A percentile compares a stretch with the other conserved stretches of the same genome.
These are phyloP conservation scores for Mya arenaria DNA, from an alignment of 1,140 invertebrate species.

Conservation along the genomic window DNA sequence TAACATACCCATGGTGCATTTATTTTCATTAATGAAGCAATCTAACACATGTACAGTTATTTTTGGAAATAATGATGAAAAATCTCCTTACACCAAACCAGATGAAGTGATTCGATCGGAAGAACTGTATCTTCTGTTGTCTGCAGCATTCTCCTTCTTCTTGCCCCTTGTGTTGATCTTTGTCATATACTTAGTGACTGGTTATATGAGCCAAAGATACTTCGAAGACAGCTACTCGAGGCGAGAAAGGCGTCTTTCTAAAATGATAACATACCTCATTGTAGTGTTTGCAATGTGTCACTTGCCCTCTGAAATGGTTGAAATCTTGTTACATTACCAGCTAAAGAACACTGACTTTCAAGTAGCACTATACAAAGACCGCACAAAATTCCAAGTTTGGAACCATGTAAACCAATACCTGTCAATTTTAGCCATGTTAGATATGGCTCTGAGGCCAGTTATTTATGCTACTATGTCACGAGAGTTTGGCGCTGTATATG, in stretches of 20 bases:
- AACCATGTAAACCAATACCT: constrained; percentile 44
- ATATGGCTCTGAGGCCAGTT: constrained; percentile 49
- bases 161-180: constrained; percentile 69
- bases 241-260: constrained; percentile 68
- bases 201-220: constrained; percentile 70
- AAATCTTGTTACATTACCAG: constrained; percentile 64
- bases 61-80: constrained; percentile 35
- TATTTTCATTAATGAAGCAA: constrained; percentile 15
- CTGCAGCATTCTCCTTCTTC: constrained; percentile 68
- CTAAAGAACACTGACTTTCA: constrained; percentile 37
- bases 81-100: constrained; percentile 32
- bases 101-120: constrained; percentile 38
- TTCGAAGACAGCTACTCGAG: constrained; percentile 75
- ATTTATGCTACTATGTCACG: constrained; percentile 56
- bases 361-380: constrained; percentile 18
- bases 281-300: constrained; percentile 69
- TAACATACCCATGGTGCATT: constrained; percentile 58
- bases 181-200: constrained; percentile 70
- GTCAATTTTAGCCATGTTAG: constrained; percentile 38
- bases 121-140: constrained; percentile 66
- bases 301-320: constrained; percentile 68
- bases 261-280: constrained; percentile 70
- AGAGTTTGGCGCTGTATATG: constrained; percentile 49
- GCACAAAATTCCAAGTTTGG: constrained; percentile 50
- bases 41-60: constrained; percentile 43